Evolutionary conservation across 2,113 vertebrate species (phyloP).

Genomic region (Stictonetta naevosa): DNA sequence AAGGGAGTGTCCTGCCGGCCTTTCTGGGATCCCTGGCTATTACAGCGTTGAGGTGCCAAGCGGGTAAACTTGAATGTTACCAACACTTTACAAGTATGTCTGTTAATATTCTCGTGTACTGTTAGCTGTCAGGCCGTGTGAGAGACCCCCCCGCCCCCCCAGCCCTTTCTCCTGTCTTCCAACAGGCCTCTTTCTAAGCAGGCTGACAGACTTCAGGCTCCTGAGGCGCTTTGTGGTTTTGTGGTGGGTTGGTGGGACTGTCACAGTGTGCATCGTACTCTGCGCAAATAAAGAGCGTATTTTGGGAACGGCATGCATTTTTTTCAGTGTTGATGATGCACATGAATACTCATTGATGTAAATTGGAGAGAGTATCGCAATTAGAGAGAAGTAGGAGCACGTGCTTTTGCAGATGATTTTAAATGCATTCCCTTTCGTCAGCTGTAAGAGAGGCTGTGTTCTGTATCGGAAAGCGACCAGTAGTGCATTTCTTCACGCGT

Average conservation of each 20-base stretch:
- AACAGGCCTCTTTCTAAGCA: background rate
- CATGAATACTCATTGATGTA: background rate
- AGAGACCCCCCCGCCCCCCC: background rate
- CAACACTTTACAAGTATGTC: background rate
- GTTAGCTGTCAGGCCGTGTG: background rate
- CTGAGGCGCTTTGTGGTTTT: background rate
- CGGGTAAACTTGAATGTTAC: background rate
- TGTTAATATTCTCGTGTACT: background rate
- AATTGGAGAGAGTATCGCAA: background rate
- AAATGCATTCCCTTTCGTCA: background rate
- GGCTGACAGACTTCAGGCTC: background rate
- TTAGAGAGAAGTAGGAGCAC: background rate
- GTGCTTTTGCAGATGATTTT: background rate
- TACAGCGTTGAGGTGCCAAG: background rate
- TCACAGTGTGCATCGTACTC: background rate
- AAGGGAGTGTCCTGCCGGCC: background rate
- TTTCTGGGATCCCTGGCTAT: background rate
- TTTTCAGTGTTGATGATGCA: background rate
- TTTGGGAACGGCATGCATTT: conserved; percentile 19
- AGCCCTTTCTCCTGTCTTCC: background rate
- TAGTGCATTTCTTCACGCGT: background rate
- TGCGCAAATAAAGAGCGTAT: background rate
- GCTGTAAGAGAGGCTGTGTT: background rate
- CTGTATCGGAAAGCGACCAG: background rate
- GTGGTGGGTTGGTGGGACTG: conserved; percentile 1